Conservation (phyloP, 2,113 vertebrate genomes). For the Empidonax alnorum region DNA sequence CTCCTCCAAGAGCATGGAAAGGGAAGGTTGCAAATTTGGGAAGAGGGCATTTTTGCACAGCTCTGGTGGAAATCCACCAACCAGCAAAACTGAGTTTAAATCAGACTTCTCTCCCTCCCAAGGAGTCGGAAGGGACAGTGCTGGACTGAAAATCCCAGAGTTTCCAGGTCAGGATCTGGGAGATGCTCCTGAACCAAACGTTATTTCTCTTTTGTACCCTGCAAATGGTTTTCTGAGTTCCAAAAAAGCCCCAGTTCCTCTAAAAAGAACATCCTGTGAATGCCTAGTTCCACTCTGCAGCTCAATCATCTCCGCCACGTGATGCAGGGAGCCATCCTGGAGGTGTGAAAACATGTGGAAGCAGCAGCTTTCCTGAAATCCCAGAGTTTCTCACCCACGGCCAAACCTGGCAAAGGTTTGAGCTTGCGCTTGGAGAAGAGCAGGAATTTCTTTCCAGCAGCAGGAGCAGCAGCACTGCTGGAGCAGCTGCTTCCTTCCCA, state of each 20-base stretch:
- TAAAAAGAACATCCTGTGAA: neutral
- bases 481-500: neutral
- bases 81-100: neutral
- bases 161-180: neutral
- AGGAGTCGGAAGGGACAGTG: neutral
- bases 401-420: neutral
- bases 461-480: neutral
- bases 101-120: neutral
- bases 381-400: neutral
- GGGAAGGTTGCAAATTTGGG: neutral
- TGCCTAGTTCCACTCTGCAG: neutral
- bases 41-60: neutral
- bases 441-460: neutral
- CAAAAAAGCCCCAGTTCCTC: neutral
- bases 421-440: neutral
- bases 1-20: neutral
- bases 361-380: slow-evolving; percentile 13
- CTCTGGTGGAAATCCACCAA: neutral
- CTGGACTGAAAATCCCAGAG: neutral
- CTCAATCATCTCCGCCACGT: neutral
- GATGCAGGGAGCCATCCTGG: neutral
- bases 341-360: slow-evolving; percentile 5
- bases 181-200: neutral
- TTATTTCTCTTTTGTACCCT: neutral
- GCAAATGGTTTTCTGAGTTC: neutral